Percentiles rank a stretch among this genome's conserved stretches.
Conservation (phyloP, 23 tunicate genomes). For the Phallusia fumigata region DNA sequence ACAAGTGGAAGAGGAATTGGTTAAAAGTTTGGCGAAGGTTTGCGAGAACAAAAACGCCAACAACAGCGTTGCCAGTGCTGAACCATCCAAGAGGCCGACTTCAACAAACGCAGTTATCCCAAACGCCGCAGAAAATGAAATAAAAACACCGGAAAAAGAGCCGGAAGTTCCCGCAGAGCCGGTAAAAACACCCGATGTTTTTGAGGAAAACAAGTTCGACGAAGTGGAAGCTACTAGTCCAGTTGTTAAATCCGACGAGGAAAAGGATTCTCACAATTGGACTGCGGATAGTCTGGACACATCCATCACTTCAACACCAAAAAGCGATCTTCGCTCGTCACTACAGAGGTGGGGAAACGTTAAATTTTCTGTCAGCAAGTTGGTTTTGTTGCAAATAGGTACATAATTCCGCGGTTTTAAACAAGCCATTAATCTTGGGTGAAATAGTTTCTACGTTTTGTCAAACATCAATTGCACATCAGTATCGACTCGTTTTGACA, state of each 20-base stretch:
- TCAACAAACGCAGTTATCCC: neutral
- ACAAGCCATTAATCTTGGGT: no score
- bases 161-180: neutral
- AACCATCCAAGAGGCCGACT: neutral
- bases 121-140: neutral
- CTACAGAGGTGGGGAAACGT: constrained; percentile 18
- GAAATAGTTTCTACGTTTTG: no score
- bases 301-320: constrained; percentile 2
- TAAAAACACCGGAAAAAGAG: neutral
- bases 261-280: constrained; percentile 5
- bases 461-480: no score
- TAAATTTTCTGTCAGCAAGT: no score
- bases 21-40: neutral
- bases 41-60: neutral
- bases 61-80: neutral
- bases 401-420: no score
- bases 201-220: neutral
- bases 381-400: no score
- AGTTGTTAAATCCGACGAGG: neutral
- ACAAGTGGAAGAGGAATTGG: neutral
- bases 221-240: neutral
- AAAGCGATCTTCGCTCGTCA: constrained; percentile 20
- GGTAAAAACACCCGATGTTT: neutral
- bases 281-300: constrained; percentile 26
- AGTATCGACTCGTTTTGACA: no score